phyloP scores from a whole-genome alignment of 1,140 invertebrate species.

The Lamellibrachia luymesi region DNA sequence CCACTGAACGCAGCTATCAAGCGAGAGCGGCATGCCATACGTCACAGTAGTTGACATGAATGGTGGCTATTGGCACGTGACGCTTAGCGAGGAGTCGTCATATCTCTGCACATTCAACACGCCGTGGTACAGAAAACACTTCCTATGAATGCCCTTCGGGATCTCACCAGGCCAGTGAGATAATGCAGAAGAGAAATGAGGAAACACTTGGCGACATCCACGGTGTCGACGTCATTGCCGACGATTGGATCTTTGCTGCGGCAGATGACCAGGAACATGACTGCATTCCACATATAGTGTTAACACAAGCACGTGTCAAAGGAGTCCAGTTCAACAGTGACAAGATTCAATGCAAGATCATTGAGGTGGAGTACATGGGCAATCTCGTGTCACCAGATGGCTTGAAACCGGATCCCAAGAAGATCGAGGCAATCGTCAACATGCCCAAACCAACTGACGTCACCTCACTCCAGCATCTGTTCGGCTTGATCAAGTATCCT shows the following conservation, averaged over 20 bases:
- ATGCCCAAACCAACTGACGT: constrained; percentile 33
- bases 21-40: not conserved
- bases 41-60: no score
- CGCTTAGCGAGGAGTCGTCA: no score
- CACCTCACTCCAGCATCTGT: constrained; percentile 30
- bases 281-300: no score
- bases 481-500: constrained; percentile 38
- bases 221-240: constrained; percentile 28
- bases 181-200: no score
- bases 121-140: no score
- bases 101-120: no score
- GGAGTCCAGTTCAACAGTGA: constrained; percentile 20
- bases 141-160: no score
- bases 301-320: no score
- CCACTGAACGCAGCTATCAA: no score
- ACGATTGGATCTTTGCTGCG: constrained; percentile 32
- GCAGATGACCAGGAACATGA: constrained; percentile 27
- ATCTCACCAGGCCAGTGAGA: not conserved
- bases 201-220: no score
- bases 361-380: constrained; percentile 12
- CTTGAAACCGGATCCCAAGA: constrained; percentile 49
- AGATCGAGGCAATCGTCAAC: constrained; percentile 47
- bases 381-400: not conserved
- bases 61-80: no score
- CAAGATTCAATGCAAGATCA: constrained; percentile 10